Percentiles rank a stretch among this genome's conserved stretches.
phyloP scores from a whole-genome alignment of 2,113 vertebrate species.

The Copsychus sechellarum region DNA sequence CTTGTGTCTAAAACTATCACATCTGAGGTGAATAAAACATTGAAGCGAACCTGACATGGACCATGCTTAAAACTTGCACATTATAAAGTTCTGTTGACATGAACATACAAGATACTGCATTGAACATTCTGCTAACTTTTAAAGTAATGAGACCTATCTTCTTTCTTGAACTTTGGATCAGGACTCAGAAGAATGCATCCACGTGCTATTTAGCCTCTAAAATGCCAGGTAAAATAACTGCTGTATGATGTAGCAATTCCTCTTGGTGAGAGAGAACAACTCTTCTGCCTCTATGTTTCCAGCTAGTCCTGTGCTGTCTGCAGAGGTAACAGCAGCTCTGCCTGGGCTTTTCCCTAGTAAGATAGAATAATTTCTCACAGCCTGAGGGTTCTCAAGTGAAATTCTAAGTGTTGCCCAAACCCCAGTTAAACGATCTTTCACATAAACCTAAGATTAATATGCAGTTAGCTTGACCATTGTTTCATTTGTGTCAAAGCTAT shows the following conservation, averaged over 20 bases:
- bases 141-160: background rate
- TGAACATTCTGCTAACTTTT: background rate
- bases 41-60: background rate
- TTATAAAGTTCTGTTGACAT: background rate
- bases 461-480: background rate
- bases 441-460: background rate
- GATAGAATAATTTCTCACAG: background rate
- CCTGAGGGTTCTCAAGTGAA: background rate
- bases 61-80: background rate
- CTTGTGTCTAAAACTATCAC: background rate
- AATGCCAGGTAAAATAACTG: background rate
- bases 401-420: background rate
- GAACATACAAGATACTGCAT: background rate
- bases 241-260: background rate
- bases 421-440: background rate
- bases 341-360: background rate
- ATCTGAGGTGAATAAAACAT: background rate
- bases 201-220: background rate
- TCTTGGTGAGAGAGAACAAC: background rate
- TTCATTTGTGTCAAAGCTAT: background rate
- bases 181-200: background rate
- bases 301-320: background rate
- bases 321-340: background rate
- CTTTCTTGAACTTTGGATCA: background rate
- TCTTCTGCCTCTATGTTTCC: background rate